Conservation (phyloP, 2,113 vertebrate genomes). For the Dipodomys spectabilis region DNA sequence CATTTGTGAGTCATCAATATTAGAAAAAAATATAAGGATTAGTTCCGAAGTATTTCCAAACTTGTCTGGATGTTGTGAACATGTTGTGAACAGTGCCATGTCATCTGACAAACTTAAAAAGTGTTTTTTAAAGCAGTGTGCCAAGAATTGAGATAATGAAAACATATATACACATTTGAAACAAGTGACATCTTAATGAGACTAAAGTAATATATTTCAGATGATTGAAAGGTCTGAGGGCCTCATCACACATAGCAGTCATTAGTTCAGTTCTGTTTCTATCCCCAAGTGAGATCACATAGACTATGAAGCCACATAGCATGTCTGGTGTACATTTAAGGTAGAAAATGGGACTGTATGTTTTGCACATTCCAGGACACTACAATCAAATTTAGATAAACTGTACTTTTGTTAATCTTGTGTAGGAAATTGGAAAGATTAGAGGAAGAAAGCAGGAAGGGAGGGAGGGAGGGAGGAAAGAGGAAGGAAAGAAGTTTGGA, state of each 20-base stretch:
- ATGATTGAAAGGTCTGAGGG: constrained; percentile 51
- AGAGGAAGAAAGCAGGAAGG: rapidly evolving
- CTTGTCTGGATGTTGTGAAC: constrained; percentile 58
- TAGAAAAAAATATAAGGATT: constrained; percentile 34
- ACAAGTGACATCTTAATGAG: constrained; percentile 71
- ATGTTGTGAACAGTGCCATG: constrained; percentile 45
- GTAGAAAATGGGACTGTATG: neutral
- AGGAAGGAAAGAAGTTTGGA: no score
- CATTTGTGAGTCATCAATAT: constrained; percentile 25
- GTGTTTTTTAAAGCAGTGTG: constrained; percentile 51
- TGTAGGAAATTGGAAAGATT: neutral
- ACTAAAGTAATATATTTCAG: constrained; percentile 6
- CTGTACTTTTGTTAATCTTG: neutral
- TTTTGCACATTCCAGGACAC: neutral
- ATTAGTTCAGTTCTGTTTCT: neutral
- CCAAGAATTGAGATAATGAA: constrained; percentile 59
- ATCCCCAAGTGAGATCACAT: neutral
- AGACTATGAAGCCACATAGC: neutral
- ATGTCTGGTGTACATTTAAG: neutral
- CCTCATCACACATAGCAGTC: neutral
- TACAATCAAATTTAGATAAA: neutral
- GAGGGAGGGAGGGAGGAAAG: no score
- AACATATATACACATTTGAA: constrained; percentile 44
- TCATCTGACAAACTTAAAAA: constrained; percentile 28
- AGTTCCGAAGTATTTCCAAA: constrained; percentile 71